phyloP scores from a whole-genome alignment of 2,888 invertebrate species.

The Hyposoter dolosus region DNA sequence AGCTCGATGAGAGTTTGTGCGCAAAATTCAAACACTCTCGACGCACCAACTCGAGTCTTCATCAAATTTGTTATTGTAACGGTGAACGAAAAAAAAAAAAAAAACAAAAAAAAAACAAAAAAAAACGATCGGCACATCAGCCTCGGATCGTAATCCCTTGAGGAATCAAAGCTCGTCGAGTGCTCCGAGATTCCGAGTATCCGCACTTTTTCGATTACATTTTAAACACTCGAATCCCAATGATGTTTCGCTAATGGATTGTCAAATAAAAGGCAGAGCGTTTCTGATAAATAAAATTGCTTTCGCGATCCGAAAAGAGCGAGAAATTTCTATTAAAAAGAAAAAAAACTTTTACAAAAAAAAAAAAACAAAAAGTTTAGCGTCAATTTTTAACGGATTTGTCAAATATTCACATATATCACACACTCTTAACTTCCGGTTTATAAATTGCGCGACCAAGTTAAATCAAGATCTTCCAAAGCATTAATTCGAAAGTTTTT shows the following conservation, averaged over 20 bases:
- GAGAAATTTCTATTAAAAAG: neutral
- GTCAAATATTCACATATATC: no score
- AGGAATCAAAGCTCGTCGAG: neutral
- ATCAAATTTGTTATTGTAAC: neutral
- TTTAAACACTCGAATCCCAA: slow-evolving; percentile 15
- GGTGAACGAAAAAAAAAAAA: neutral
- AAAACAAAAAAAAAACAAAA: no score
- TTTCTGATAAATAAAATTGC: neutral
- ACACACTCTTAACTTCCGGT: no score
- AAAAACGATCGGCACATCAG: neutral
- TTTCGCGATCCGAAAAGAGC: neutral
- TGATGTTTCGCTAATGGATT: slow-evolving; percentile 9
- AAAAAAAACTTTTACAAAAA: no score
- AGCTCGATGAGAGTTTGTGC: neutral
- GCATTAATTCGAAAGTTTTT: no score
- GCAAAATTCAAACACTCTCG: neutral
- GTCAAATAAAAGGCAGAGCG: neutral
- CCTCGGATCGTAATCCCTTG: neutral
- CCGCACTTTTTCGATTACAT: slow-evolving; percentile 28
- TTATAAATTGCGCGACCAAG: no score
- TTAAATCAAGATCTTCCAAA: no score
- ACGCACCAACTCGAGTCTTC: neutral
- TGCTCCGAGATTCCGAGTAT: slow-evolving; percentile 1
- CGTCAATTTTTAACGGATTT: neutral
- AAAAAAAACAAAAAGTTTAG: neutral